Percentiles rank a stretch among this genome's conserved stretches.
These are phyloP conservation scores for human DNA, from an alignment of 2,113 vertebrate species.

Conservation along the genomic window DNA sequence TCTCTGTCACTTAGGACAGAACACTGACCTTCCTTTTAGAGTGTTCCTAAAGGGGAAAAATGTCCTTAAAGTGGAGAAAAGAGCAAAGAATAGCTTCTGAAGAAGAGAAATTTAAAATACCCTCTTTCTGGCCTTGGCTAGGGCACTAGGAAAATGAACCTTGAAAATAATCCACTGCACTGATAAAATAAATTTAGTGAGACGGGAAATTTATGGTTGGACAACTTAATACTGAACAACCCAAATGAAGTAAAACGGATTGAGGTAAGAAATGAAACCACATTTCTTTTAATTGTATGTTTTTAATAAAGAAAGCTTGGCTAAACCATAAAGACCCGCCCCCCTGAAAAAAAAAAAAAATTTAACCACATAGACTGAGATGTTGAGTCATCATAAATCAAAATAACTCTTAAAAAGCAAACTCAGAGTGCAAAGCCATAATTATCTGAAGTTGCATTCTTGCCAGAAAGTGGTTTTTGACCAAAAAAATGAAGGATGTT, in stretches of 20 bases:
- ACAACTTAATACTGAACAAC: neutral
- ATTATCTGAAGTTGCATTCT: conserved; percentile 46
- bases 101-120: neutral
- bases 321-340: neutral
- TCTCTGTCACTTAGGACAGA: neutral
- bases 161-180: neutral
- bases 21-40: neutral
- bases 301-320: neutral
- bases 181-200: neutral
- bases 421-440: conserved; percentile 22
- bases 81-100: neutral
- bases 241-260: neutral
- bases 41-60: neutral
- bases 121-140: neutral
- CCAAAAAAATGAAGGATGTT: conserved; percentile 13
- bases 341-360: neutral
- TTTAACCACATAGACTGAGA: conserved; percentile 2
- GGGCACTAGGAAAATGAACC: neutral
- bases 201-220: neutral
- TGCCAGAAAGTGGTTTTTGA: conserved; percentile 40
- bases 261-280: accelerated
- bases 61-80: neutral
- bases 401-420: conserved; percentile 50
- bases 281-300: neutral
- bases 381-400: conserved; percentile 51